Evolutionary conservation across 2,888 invertebrate genomes (phyloP), one percentile per base, ranked within the genome.

Genomic region (Zonitis immaculata): DNA sequence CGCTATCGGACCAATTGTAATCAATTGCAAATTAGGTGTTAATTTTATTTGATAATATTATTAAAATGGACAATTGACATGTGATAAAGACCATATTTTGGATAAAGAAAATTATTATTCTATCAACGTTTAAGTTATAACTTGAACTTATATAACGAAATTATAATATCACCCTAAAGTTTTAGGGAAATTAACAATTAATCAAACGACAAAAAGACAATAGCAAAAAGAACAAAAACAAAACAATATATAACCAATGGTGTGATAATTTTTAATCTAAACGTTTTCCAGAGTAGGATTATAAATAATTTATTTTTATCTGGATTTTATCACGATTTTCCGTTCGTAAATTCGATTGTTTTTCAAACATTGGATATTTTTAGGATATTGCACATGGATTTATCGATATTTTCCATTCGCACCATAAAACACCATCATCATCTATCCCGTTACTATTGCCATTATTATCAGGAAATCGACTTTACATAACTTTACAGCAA

Each of bases 401-500:
- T 39, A 39, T 39, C 39, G 39, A 39, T 20, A 39, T 39, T 39
- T 20, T 39, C n/a, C 25, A 46, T 54, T 44, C 54, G 39, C 54
- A 42, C 54, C 47, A 54, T 54, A 54, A 54, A 54, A n/a, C n/a
- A n/a, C n/a, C 51, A 54, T 42, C 27, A 35, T 44, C 47, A 20
- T 27, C 47, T 39, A 20, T 39, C n/a, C n/a, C 20, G 39, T 39
- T 20, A 39, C 39, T 20, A 9, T 18, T 39, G 20, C 39, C 39
- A 39, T 39, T 39, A 39, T 39, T 56, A 54, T 56, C 61, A 56
- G 64, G 62, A 66, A 65, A 66, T 65, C 63, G 60, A 54, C 52
- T 57, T 52, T 58, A 50, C 59, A 62, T 63, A 65, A 62, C 63
- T 62, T 64, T 62, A 62, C 60, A 54, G 62, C 60, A 58, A 58